These are phyloP conservation scores for Oreochromis mossambicus DNA, from an alignment of 2,797 vertebrate genomes.

Conservation along the genomic window DNA sequence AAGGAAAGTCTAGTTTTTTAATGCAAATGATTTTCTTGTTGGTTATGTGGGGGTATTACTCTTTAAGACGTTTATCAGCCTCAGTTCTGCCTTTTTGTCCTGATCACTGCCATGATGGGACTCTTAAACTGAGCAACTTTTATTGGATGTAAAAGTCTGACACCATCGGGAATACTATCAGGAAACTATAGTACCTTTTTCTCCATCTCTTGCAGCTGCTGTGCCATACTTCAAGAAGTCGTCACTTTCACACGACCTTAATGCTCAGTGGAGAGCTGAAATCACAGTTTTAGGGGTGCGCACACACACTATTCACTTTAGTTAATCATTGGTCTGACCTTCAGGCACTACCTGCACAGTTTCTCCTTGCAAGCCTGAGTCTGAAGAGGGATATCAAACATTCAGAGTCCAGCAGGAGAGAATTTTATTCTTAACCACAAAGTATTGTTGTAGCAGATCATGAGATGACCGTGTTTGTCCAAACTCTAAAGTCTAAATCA, in stretches of 20 bases:
- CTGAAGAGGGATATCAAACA: not conserved
- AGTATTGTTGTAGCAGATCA: not conserved
- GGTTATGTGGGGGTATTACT: not conserved
- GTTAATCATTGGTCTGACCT: conserved; percentile 11
- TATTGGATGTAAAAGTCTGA: rapidly evolving
- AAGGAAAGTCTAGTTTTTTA: not conserved
- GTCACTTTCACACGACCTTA: conserved; percentile 27
- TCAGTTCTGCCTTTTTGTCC: not conserved
- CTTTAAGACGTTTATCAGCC: not conserved
- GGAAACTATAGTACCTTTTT: not conserved
- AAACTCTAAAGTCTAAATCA: not conserved
- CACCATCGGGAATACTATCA: not conserved
- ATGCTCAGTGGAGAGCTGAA: conserved; percentile 3
- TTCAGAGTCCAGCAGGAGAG: not conserved
- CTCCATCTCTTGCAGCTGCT: conserved; percentile 12
- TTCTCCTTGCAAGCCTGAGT: not conserved
- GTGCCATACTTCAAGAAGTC: conserved; percentile 17
- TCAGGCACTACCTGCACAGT: not conserved
- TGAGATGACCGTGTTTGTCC: not conserved
- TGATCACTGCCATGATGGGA: not conserved
- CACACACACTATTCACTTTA: not conserved
- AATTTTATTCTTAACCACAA: not conserved
- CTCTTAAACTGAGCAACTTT: not conserved
- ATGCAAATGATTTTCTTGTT: not conserved
- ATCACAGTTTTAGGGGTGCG: not conserved